phyloP scores from a whole-genome alignment of 2,888 invertebrate species.

The Tanaodytes sp. region DNA sequence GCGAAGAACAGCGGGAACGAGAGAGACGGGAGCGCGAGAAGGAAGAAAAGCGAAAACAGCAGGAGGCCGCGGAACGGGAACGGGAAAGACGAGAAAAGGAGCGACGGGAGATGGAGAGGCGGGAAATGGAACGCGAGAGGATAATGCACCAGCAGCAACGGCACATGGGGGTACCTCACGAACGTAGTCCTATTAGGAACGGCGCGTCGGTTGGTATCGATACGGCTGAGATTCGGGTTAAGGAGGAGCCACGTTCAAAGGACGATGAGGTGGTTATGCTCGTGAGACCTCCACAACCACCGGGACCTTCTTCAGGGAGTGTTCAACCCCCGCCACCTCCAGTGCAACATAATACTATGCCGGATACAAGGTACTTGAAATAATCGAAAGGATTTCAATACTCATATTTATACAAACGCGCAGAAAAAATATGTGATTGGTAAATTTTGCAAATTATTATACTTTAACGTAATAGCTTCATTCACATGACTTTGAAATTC shows the following conservation, averaged over 20 bases:
- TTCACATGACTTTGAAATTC: too few species aligned
- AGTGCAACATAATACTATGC: constrained; percentile 72
- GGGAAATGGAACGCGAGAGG: constrained; percentile 76
- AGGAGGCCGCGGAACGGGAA: constrained; percentile 68
- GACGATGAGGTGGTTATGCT: constrained; percentile 75
- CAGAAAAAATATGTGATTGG: too few species aligned
- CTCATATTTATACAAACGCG: too few species aligned
- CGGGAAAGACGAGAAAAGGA: constrained; percentile 75
- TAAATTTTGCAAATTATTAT: too few species aligned
- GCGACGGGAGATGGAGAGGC: constrained; percentile 76
- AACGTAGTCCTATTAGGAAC: constrained; percentile 85
- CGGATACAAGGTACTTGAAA: constrained; percentile 74
- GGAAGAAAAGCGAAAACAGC: constrained; percentile 72
- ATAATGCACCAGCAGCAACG: constrained; percentile 71
- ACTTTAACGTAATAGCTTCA: too few species aligned
- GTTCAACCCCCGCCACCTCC: constrained; percentile 62
- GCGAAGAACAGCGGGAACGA: constrained; percentile 71
- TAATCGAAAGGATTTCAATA: background rate
- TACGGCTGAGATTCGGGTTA: constrained; percentile 76
- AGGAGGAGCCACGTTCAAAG: constrained; percentile 79
- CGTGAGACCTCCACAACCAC: constrained; percentile 64
- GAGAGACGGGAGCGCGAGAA: constrained; percentile 73
- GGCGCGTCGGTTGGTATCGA: constrained; percentile 69
- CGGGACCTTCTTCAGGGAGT: constrained; percentile 57
- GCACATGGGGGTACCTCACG: constrained; percentile 72